Conservation (phyloP, 2,113 vertebrate species). For the Platysteira castanea region DNA sequence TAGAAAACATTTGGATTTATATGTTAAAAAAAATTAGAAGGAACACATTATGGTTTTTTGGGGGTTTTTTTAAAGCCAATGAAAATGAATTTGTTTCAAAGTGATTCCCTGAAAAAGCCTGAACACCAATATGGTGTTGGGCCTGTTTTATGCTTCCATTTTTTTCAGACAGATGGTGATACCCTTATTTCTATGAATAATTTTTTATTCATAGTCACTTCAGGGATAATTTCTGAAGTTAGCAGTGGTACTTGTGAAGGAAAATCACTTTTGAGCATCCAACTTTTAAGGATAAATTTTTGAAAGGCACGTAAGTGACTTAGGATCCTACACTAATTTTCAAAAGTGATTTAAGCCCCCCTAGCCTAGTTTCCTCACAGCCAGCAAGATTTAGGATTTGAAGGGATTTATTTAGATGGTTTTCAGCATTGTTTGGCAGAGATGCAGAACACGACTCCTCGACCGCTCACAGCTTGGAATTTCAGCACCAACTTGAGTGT, state of each 20-base stretch:
- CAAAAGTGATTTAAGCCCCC: slow-evolving; percentile 11
- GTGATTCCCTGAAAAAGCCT: neutral
- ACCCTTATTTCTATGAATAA: neutral
- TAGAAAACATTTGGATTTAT: neutral
- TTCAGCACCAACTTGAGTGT: slow-evolving; percentile 30
- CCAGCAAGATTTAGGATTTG: slow-evolving; percentile 62
- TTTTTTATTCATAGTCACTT: slow-evolving; percentile 5
- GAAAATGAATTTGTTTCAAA: neutral
- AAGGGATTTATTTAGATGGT: slow-evolving; percentile 48
- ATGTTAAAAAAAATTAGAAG: neutral
- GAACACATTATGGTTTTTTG: neutral
- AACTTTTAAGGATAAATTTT: neutral
- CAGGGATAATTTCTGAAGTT: slow-evolving; percentile 7
- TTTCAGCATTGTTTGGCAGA: slow-evolving; percentile 44
- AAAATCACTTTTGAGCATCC: neutral
- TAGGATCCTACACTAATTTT: slow-evolving; percentile 10
- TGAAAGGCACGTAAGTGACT: slow-evolving; percentile 5
- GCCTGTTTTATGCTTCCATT: neutral
- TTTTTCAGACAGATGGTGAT: neutral
- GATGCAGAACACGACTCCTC: neutral
- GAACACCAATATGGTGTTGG: neutral
- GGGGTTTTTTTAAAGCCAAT: neutral
- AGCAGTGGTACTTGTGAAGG: neutral
- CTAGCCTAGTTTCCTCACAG: slow-evolving; percentile 18
- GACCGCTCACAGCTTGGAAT: neutral